These are phyloP conservation scores for Haliaeetus leucogaster DNA, from an alignment of 2,113 vertebrate genomes.

Conservation along the genomic window DNA sequence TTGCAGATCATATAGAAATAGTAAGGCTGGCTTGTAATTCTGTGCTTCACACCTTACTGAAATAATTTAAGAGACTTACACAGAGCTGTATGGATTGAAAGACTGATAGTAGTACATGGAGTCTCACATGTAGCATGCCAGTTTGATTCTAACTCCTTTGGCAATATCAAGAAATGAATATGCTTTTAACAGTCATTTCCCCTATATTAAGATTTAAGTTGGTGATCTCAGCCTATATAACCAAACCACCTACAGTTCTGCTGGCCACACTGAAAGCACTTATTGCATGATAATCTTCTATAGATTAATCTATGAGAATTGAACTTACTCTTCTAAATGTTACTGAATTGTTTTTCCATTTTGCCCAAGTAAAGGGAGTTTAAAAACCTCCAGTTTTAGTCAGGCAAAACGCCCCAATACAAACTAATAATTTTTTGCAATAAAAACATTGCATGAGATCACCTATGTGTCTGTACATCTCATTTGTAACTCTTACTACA, in stretches of 20 bases:
- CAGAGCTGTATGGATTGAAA: neutral
- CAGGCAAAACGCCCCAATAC: neutral
- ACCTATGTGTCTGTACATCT: neutral
- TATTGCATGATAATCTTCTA: neutral
- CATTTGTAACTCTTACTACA: neutral
- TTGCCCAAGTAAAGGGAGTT: neutral
- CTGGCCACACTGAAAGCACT: neutral
- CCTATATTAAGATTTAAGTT: neutral
- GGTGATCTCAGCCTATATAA: neutral
- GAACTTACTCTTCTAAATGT: neutral
- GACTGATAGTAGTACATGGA: neutral
- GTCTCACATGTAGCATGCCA: neutral
- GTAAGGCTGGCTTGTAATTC: neutral
- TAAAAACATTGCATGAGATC: neutral
- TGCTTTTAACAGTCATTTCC: neutral
- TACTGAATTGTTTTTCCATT: neutral
- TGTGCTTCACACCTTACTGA: neutral
- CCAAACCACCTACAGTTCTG: neutral
- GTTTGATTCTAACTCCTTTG: neutral
- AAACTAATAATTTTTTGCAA: neutral
- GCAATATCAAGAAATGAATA: neutral
- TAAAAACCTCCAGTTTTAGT: neutral
- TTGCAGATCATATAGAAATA: neutral
- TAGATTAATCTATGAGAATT: neutral
- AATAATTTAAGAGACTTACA: neutral